Evolutionary conservation across 2,888 invertebrate species (phyloP).

Genomic region (Cryptops parisi): DNA sequence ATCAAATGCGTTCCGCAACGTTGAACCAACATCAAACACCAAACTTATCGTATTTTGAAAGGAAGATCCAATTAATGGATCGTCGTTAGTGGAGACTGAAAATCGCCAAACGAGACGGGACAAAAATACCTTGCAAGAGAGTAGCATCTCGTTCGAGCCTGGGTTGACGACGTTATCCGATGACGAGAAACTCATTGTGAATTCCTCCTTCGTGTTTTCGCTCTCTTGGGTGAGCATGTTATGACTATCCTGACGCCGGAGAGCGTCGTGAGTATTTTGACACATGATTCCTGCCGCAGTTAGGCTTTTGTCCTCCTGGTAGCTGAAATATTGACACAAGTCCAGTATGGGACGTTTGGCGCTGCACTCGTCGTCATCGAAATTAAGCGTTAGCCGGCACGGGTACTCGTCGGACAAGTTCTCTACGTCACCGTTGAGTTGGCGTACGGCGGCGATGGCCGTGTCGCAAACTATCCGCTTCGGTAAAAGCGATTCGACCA

Average conservation of each 20-base stretch:
- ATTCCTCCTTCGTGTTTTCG: constrained; percentile 49
- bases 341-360: background rate
- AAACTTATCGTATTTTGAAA: too few relatives aligned
- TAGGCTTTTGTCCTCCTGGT: constrained; percentile 66
- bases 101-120: too few relatives aligned
- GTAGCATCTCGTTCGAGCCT: constrained; percentile 33
- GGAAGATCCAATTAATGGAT: too few relatives aligned
- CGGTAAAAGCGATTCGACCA: constrained; percentile 17
- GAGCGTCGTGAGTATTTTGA: constrained; percentile 39
- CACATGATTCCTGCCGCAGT: constrained; percentile 59
- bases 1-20: background rate
- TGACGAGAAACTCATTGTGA: constrained; percentile 42
- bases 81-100: too few relatives aligned
- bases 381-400: too few relatives aligned
- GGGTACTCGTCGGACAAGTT: too few relatives aligned
- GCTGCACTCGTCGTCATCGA: too few relatives aligned
- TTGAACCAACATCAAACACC: constrained; percentile 20
- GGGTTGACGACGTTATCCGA: constrained; percentile 32
- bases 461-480: constrained; percentile 13
- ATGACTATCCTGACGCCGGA: constrained; percentile 34
- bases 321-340: constrained; percentile 24
- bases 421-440: constrained; percentile 17
- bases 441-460: constrained; percentile 1
- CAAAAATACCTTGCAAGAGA: constrained; percentile 31
- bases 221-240: constrained; percentile 52